Percentiles rank a stretch among this genome's conserved stretches.
These are phyloP conservation scores for Elgaria multicarinata DNA, from an alignment of 2,113 vertebrate genomes.

Conservation along the genomic window DNA sequence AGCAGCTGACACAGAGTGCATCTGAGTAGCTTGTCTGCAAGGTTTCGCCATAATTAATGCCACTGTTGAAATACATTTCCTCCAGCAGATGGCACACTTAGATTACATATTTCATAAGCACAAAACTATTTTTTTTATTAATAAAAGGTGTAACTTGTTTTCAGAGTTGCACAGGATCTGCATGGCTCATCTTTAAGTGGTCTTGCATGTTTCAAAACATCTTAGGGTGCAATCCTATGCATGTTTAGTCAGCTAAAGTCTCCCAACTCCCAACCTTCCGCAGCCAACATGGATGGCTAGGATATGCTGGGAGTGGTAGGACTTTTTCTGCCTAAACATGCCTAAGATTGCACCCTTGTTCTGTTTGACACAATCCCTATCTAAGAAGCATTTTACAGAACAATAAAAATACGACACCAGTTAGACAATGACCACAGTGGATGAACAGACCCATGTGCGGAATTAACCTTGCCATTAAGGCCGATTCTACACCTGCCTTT, in stretches of 20 bases:
- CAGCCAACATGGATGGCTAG: no score
- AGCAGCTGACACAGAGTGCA: background rate
- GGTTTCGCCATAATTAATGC: background rate
- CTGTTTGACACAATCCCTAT: constrained; percentile 33
- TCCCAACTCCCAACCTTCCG: no score
- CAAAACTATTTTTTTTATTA: constrained; percentile 20
- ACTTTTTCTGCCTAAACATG: no score
- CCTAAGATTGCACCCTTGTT: background rate
- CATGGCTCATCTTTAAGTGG: constrained; percentile 53
- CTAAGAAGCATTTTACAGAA: constrained; percentile 33
- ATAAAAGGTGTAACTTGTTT: constrained; percentile 50
- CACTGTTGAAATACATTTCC: constrained; percentile 24
- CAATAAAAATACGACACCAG: constrained; percentile 3
- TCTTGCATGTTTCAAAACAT: constrained; percentile 35
- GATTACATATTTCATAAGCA: constrained; percentile 18
- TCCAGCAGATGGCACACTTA: constrained; percentile 77
- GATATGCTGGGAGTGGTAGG: no score
- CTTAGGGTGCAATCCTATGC: background rate
- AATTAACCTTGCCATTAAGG: no score
- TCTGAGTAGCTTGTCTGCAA: background rate
- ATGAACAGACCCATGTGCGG: background rate
- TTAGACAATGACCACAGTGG: constrained; percentile 8
- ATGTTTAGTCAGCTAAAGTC: no score
- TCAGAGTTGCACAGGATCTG: constrained; percentile 27
- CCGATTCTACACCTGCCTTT: no score